Evolutionary conservation across 2,797 vertebrate genomes (phyloP), one percentile per base, ranked within the genome.

Genomic region (Macroramphosus scolopax): DNA sequence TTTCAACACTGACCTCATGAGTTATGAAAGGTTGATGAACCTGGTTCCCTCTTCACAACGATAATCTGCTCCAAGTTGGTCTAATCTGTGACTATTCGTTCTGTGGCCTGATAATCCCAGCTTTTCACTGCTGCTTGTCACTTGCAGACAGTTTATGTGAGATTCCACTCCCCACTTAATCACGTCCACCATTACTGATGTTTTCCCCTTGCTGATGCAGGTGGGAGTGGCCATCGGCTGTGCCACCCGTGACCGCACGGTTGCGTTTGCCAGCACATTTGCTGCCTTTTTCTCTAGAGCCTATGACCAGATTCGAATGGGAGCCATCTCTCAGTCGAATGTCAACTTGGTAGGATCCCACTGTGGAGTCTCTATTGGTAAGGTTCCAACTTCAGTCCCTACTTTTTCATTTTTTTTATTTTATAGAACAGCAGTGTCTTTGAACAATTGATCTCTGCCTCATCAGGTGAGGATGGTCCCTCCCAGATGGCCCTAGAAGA

Each of bases 401-500:
- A n/a, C n/a, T n/a, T n/a, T n/a, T n/a, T n/a, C n/a, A n/a, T n/a
- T n/a, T n/a, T n/a, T n/a, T n/a, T n/a, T n/a, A n/a, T n/a, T n/a
- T 6, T 30, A 0, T 2, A 1, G 5, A 1, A 0, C 1, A 8
- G 15, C n/a, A 14, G 1, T 7, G 3, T 16, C 0, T 16, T n/a
- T 46, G 1, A 68, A 24, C 6, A 8, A 9, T 26, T 5, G 17
- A 2, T 1, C 30, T 55, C 38, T 32, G 15, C 37, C 25, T 29
- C 36, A 2, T 12, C 48, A 94, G 93, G 93, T 65, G 92, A 94
- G 63, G 92, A 94, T 2, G 91, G 92, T 1, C 91, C 92, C 6
- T 94, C 91, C 39, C 93, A 94, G 82, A 94, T 95, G 93, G 93
- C 93, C 22, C 76, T 96, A 16, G 93, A 95, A 51, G 93, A 96